Evolutionary conservation across 2,888 invertebrate genomes (phyloP).

Genomic region (Drosophila setosimentum): DNA sequence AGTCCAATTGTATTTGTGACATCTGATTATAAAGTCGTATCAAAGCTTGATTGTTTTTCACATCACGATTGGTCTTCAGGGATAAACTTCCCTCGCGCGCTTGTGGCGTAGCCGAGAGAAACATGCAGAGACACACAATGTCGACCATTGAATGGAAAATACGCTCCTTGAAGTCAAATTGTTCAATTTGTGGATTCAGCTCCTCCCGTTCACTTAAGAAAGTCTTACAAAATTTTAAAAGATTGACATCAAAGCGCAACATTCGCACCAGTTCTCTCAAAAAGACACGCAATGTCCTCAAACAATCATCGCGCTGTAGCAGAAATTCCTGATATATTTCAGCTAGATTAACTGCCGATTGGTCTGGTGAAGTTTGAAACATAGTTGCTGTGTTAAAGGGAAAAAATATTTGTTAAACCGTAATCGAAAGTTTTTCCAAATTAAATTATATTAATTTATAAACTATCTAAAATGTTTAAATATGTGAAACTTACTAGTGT

Average conservation of each 20-base stretch:
- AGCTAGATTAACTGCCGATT: constrained; percentile 93
- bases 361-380: constrained; percentile 93
- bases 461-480: too few relatives aligned
- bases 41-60: constrained; percentile 80
- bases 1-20: constrained; percentile 92
- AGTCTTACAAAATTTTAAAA: constrained; percentile 92
- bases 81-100: constrained; percentile 89
- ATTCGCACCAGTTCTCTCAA: constrained; percentile 95
- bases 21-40: constrained; percentile 85
- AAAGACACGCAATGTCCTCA: constrained; percentile 93
- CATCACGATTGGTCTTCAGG: constrained; percentile 86
- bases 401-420: background rate
- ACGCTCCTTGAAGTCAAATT: constrained; percentile 91
- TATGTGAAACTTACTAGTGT: too few relatives aligned
- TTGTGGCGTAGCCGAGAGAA: constrained; percentile 90
- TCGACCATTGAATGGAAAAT: constrained; percentile 94
- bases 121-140: constrained; percentile 93
- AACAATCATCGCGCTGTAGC: constrained; percentile 94
- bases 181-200: constrained; percentile 87
- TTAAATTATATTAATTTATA: too few relatives aligned
- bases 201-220: constrained; percentile 89
- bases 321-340: constrained; percentile 95
- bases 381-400: constrained; percentile 88
- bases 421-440: too few relatives aligned
- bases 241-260: constrained; percentile 92